Evolutionary conservation across 2,797 vertebrate genomes (phyloP).

Genomic region (Brachymystax lenok): DNA sequence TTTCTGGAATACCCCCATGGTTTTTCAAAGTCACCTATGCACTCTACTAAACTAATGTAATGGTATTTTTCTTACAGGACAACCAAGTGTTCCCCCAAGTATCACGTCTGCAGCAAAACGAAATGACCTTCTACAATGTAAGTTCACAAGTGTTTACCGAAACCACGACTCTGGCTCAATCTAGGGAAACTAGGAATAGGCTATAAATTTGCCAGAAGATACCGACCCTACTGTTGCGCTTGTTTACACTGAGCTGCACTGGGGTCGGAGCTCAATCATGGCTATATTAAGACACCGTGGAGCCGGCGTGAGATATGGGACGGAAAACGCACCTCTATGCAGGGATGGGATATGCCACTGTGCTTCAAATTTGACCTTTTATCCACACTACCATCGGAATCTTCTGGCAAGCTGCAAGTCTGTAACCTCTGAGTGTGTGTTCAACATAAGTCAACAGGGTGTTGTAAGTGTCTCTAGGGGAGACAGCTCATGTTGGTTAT

Average conservation of each 20-base stretch:
- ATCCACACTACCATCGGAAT: too few species aligned
- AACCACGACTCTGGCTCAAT: neutral
- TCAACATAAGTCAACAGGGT: neutral
- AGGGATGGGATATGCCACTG: too few species aligned
- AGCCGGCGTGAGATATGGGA: too few species aligned
- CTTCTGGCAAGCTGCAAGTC: too few species aligned
- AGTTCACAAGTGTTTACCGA: constrained; percentile 44
- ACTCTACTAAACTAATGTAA: neutral
- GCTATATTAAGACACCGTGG: too few species aligned
- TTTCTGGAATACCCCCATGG: neutral
- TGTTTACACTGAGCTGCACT: too few species aligned
- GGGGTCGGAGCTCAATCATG: too few species aligned
- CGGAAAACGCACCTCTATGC: too few species aligned
- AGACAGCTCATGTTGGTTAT: too few species aligned
- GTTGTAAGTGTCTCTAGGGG: neutral
- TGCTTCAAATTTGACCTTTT: too few species aligned
- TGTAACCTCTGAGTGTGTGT: neutral
- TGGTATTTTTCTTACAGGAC: constrained; percentile 28
- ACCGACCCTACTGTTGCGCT: too few species aligned
- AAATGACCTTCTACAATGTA: constrained; percentile 71
- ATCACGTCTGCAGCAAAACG: constrained; percentile 61
- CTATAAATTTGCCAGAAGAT: too few species aligned
- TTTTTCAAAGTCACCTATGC: neutral
- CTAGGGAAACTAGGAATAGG: neutral
- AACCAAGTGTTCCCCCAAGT: constrained; percentile 14